Base-by-base conservation (phyloP, 1,140 invertebrate species). In the Drosophila kurseongensis region DNA sequence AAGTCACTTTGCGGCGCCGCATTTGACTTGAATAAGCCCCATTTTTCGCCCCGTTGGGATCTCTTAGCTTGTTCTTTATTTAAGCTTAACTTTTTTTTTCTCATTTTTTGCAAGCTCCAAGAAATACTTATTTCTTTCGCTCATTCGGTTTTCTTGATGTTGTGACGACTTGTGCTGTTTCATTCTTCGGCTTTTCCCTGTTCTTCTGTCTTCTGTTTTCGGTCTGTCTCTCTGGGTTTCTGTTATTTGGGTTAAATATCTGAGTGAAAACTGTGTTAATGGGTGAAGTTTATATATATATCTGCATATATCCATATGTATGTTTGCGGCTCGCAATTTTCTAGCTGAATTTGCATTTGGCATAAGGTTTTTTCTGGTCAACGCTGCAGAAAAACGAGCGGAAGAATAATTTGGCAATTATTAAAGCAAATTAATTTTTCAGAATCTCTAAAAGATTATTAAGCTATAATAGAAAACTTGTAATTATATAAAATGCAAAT, bases 211-310 rank as follows among this genome's bases (percentile, higher is more conserved):
- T 74, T 23, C 35, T 41, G 38, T 59, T 35, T 74, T 75, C n/a
- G 36, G 40, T 42, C 47, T 51, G 54, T 47, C 59, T 68, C 57
- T 63, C 29, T 66, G 44, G 51, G 44, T 57, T 35, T 63, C 42
- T 68, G 55, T 60, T 74, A 77, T 84, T 85, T 85, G 52, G 81
- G 81, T 84, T 85, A 84, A 84, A 85, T 74, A 73, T 77, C 76
- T 57, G 56, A 68, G 80, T 65, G 61, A 77, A 80, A 84, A 85
- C 59, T 85, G 81, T 84, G 81, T 84, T 85, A 84, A 85, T 84
- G 74, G 81, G 81, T 84, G 81, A 84, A 84, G 81, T 84, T 84
- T 84, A 84, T 79, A 75, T 79, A 75, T 35, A 29, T 50, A 57
- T 48, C 35, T 57, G 63, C 66, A 69, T 45, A 23, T 18, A 13